Conservation (phyloP, 2,113 vertebrate species). For the Meles meles region DNA sequence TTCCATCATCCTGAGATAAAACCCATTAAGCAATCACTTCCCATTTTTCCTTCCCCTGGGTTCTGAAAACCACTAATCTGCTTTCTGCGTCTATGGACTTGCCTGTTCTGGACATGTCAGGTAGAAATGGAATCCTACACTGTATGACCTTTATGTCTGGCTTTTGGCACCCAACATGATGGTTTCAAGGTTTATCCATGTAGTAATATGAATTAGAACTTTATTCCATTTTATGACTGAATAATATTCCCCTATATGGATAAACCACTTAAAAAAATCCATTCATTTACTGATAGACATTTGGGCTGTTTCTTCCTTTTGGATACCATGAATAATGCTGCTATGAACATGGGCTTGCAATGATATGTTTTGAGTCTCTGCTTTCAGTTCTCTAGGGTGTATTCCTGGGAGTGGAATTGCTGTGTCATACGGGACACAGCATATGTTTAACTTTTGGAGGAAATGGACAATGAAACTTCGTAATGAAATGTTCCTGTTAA, state of each 20-base stretch:
- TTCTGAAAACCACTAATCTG: background rate
- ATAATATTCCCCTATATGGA: background rate
- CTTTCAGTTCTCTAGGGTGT: background rate
- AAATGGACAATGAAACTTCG: background rate
- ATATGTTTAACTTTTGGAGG: background rate
- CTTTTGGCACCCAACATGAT: background rate
- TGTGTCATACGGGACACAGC: background rate
- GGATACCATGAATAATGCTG: background rate
- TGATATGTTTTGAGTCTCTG: background rate
- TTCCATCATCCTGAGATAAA: background rate
- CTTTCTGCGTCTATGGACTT: background rate
- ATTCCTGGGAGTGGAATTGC: background rate
- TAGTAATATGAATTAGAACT: background rate
- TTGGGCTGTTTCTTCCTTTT: background rate
- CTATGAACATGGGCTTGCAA: background rate
- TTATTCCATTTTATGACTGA: background rate
- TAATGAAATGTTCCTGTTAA: background rate
- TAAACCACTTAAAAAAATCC: background rate
- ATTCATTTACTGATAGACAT: background rate
- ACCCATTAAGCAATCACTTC: background rate
- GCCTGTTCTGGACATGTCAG: background rate
- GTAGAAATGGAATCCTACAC: background rate
- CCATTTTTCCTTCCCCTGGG: background rate
- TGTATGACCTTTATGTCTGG: background rate
- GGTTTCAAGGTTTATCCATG: background rate